phyloP scores from a whole-genome alignment of 2,888 invertebrate species.

The Listrodromus nycthemerus region DNA sequence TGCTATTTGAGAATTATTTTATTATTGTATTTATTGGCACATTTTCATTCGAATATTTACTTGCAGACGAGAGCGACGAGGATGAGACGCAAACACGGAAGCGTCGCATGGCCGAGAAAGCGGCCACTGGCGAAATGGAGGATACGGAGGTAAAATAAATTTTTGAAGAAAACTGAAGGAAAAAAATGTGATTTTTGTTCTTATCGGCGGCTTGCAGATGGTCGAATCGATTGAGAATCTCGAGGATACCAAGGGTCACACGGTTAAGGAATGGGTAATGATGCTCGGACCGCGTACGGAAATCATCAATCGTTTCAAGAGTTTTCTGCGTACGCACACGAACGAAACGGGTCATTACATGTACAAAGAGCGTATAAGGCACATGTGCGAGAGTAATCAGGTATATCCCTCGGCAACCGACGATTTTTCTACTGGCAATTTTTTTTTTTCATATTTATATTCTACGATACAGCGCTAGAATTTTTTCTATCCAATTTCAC shows the following conservation, averaged over 20 bases:
- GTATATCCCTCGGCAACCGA: slow-evolving; percentile 73
- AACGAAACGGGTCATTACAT: slow-evolving; percentile 94
- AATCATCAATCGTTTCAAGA: slow-evolving; percentile 96
- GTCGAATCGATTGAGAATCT: slow-evolving; percentile 99
- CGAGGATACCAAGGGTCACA: slow-evolving; percentile 98
- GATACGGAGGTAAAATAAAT: slow-evolving; percentile 87
- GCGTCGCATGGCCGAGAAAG: slow-evolving; percentile 93
- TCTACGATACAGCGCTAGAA: background rate
- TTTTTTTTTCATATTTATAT: background rate
- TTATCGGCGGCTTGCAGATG: slow-evolving; percentile 84
- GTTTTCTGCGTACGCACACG: slow-evolving; percentile 95
- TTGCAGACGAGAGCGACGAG: slow-evolving; percentile 91
- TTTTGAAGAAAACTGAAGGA: background rate
- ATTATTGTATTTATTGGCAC: background rate
- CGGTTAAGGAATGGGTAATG: slow-evolving; percentile 98
- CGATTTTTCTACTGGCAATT: background rate
- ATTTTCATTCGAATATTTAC: slow-evolving; percentile 15
- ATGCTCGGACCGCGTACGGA: slow-evolving; percentile 98
- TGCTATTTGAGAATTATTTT: background rate
- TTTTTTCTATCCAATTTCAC: too few relatives aligned
- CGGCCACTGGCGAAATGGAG: slow-evolving; percentile 92
- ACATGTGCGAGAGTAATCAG: slow-evolving; percentile 97
- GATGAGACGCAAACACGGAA: slow-evolving; percentile 89
- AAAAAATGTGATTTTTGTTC: slow-evolving; percentile 10
- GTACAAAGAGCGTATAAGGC: slow-evolving; percentile 95